Evolutionary conservation across 2,888 invertebrate genomes (phyloP).

Genomic region (Rhopalosiphum nymphaeae): DNA sequence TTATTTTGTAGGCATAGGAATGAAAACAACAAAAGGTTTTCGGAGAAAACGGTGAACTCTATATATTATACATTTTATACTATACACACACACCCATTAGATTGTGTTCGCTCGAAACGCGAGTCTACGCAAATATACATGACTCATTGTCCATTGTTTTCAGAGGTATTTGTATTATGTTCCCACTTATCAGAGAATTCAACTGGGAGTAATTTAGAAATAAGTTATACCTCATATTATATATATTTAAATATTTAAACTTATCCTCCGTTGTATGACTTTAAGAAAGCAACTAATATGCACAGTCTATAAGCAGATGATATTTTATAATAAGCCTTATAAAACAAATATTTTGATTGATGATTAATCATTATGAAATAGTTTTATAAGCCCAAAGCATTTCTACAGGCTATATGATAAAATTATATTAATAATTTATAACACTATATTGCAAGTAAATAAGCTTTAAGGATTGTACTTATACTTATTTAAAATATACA

Average conservation of each 20-base stretch:
- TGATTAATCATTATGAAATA: background rate
- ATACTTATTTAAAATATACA: background rate
- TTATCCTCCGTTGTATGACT: background rate
- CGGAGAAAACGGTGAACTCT: conserved; percentile 27
- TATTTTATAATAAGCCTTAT: background rate
- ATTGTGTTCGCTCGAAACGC: background rate
- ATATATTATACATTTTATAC: background rate
- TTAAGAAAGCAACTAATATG: background rate
- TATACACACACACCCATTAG: background rate
- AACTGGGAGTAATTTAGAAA: background rate
- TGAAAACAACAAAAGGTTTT: conserved; percentile 22
- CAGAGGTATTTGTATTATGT: conserved; percentile 25
- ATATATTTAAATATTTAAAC: conserved; percentile 4
- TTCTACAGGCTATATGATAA: background rate
- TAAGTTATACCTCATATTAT: conserved; percentile 3
- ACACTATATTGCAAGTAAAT: background rate
- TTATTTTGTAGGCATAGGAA: background rate
- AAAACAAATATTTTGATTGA: background rate
- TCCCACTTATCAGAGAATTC: conserved; percentile 5
- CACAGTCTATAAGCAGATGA: background rate
- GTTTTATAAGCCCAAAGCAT: background rate
- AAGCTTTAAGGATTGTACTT: background rate
- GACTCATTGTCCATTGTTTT: conserved; percentile 61
- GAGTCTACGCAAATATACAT: conserved; percentile 17
- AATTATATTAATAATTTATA: background rate